These are phyloP conservation scores for Anaspis maculata DNA, from an alignment of 2,888 invertebrate genomes.

Conservation along the genomic window DNA sequence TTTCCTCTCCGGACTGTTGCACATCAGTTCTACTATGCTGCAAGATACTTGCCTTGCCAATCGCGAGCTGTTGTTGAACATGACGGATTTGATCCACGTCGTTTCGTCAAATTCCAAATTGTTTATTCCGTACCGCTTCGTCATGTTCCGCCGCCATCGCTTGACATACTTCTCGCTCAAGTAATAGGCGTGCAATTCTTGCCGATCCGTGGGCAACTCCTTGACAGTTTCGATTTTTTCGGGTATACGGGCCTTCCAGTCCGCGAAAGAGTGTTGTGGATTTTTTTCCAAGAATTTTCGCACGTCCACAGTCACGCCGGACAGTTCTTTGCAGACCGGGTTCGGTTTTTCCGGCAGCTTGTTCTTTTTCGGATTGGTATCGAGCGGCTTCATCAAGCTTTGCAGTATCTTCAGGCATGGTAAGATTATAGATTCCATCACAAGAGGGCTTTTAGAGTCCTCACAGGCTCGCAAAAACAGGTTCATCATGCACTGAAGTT, in stretches of 20 bases:
- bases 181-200: constrained; percentile 45
- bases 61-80: constrained; percentile 87
- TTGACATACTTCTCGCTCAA: constrained; percentile 67
- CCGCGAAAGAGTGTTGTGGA: constrained; percentile 57
- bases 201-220: constrained; percentile 25
- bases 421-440: constrained; percentile 83
- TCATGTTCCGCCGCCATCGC: constrained; percentile 51
- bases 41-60: constrained; percentile 84
- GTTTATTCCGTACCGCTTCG: constrained; percentile 37
- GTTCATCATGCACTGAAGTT: constrained; percentile 79
- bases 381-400: constrained; percentile 63
- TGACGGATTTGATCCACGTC: constrained; percentile 84
- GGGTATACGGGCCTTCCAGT: constrained; percentile 63
- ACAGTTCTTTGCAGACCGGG: constrained; percentile 23
- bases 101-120: constrained; percentile 57
- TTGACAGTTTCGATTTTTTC: constrained; percentile 33
- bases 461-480: constrained; percentile 74
- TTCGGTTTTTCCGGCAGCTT: constrained; percentile 8
- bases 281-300: constrained; percentile 68
- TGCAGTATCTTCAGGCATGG: constrained; percentile 91
- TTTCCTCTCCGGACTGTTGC: constrained; percentile 58
- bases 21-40: constrained; percentile 77
- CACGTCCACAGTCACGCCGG: constrained; percentile 57
- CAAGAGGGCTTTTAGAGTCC: constrained; percentile 72
- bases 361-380: constrained; percentile 32